Base-by-base conservation (phyloP, 2,888 invertebrate species). In the Chouioia cunea region DNA sequence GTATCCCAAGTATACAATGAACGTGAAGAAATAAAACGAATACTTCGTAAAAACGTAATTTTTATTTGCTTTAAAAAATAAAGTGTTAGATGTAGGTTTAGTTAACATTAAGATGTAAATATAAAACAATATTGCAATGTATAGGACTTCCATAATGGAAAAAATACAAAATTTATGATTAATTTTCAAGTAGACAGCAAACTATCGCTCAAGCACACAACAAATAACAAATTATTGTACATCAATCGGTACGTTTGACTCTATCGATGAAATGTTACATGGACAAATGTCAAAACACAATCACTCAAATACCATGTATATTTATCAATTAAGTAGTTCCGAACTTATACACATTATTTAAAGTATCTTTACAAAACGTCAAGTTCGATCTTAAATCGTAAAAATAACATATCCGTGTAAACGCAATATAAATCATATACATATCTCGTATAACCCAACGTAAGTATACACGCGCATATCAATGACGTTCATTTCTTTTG, bases 41-140 rank as follows among this genome's bases (percentile, higher is more conserved):
- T 18, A 23, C 36, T 36, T 12, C 36, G 4, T 72, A 47, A 60
- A 72, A 72, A 69, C 68, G 59, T 56, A 0, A 56, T 58, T 65
- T 65, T 72, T 72, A 72, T 72, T 72, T 43, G 54, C 16, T 59
- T 65, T 65, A 57, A 65, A 53, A 65, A 68, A 22, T 10, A 36
- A 36, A 36, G 67, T 53, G 66, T 68, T 54, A 68, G 52, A 52
- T 65, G 52, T 52, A 63, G 65, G 68, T 56, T 48, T 47, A 57
- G 18, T 72, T 69, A 36, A 65, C 65, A 53, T 48, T 69, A 57
- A 60, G 62, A 50, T 36, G 36, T 62, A 62, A n/a, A 56, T 12
- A 48, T 60, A 10, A 47, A 53, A 60, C 64, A 50, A 16, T 56
- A 63, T 57, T 43, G 36, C 53, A 65, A 47, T 65, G 62, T 57